A percentile compares a stretch with the other conserved stretches of the same genome.
Evolutionary conservation across 1,140 invertebrate genomes (phyloP).

Genomic region (Panagrolaimus sp.): DNA sequence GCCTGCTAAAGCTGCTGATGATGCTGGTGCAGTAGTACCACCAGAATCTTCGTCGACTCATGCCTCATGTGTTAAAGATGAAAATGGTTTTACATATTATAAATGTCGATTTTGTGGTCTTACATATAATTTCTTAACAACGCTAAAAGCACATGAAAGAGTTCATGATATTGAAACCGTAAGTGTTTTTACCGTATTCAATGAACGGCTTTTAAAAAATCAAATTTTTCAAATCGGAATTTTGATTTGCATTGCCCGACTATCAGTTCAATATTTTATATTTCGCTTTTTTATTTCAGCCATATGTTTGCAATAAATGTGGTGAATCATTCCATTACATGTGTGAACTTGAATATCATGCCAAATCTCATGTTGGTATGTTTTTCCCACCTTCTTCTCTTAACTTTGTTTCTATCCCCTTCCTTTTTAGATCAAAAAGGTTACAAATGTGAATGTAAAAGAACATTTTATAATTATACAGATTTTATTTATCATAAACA

Average conservation of each 20-base stretch:
- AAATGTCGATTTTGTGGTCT: conserved; percentile 58
- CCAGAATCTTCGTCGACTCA: background rate
- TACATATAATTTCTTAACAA: conserved; percentile 57
- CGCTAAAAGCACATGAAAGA: conserved; percentile 54
- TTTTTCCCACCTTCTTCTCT: background rate
- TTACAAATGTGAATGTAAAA: conserved; percentile 57
- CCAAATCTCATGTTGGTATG: conserved; percentile 49
- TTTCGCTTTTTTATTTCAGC: conserved; percentile 29
- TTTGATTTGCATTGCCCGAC: too few relatives aligned
- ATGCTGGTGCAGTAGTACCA: background rate
- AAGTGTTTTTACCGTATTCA: background rate
- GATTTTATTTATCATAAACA: conserved; percentile 57
- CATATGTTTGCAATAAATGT: conserved; percentile 53
- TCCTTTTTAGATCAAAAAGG: conserved; percentile 50
- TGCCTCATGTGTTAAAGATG: conserved; percentile 30
- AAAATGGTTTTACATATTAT: conserved; percentile 49
- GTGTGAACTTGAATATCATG: conserved; percentile 56
- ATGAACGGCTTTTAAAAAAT: too few relatives aligned
- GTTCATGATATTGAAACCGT: conserved; percentile 53
- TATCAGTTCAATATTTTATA: too few relatives aligned
- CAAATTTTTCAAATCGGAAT: too few relatives aligned
- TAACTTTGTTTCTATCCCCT: background rate
- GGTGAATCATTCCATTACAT: conserved; percentile 55
- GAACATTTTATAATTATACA: conserved; percentile 55
- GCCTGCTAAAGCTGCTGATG: background rate